Conservation (phyloP, 2,113 vertebrate genomes). For the Phalacrocorax aristotelis region DNA sequence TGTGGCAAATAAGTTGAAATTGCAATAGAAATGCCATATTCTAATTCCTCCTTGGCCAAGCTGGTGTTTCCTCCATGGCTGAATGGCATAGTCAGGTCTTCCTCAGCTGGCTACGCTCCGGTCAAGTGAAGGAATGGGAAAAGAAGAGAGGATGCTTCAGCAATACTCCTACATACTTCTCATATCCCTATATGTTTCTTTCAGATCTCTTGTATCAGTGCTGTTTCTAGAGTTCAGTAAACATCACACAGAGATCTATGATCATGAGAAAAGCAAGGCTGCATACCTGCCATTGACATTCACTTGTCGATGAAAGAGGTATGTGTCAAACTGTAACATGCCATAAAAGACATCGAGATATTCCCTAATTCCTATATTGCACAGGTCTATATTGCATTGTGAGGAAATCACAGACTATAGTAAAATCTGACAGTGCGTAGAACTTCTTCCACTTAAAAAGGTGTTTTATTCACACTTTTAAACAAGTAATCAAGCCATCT, state of each 20-base stretch:
- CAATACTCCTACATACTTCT: not conserved
- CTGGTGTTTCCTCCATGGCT: not conserved
- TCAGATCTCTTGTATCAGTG: not conserved
- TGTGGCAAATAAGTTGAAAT: not conserved
- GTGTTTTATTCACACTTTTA: constrained; percentile 5
- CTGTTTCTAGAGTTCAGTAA: not conserved
- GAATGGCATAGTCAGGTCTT: not conserved
- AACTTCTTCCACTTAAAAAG: not conserved
- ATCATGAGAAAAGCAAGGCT: not conserved
- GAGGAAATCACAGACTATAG: not conserved
- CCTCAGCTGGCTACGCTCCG: not conserved
- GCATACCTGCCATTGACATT: not conserved
- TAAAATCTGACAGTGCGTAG: not conserved
- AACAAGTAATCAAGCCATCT: not conserved
- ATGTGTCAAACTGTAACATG: not conserved
- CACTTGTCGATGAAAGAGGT: not conserved
- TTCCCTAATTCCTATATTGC: not conserved
- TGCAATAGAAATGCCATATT: not conserved
- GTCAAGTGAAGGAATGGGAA: not conserved
- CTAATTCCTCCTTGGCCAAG: not conserved
- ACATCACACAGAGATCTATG: not conserved
- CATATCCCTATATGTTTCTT: not conserved
- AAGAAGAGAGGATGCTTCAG: not conserved
- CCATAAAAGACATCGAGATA: not conserved
- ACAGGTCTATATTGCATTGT: not conserved